Percentiles rank a stretch among this genome's conserved stretches.
phyloP scores from a whole-genome alignment of 2,888 invertebrate genomes.

The Mythimna lalbum region DNA sequence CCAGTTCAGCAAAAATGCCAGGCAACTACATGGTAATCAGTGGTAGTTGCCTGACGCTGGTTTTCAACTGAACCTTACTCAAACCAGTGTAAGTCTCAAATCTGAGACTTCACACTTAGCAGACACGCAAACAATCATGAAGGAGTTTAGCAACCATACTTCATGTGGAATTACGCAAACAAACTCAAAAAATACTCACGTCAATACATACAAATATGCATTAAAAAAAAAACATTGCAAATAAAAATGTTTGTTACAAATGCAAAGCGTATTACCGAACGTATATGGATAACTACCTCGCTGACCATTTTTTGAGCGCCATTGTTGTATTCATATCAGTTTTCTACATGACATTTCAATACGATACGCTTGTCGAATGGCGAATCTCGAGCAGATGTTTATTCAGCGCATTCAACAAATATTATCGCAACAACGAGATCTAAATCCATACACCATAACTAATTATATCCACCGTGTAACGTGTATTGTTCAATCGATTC shows the following conservation, averaged over 20 bases:
- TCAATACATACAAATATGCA: conserved; percentile 35
- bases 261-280: conserved; percentile 57
- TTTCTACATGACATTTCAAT: conserved; percentile 89
- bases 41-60: too few species aligned
- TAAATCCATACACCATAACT: conserved; percentile 90
- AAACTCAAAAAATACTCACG: conserved; percentile 25
- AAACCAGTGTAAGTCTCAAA: not conserved
- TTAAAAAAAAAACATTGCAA: conserved; percentile 36
- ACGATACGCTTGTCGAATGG: conserved; percentile 83
- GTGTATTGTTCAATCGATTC: conserved; percentile 80
- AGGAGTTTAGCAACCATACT: not conserved
- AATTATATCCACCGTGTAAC: conserved; percentile 90
- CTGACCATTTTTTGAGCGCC: conserved; percentile 86
- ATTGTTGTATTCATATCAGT: conserved; percentile 86
- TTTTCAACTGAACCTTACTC: too few species aligned
- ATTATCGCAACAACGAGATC: conserved; percentile 89
- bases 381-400: conserved; percentile 88
- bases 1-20: too few species aligned
- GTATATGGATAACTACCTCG: conserved; percentile 52
- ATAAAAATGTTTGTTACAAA: conserved; percentile 60
- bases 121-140: not conserved
- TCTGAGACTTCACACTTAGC: conserved; percentile 14
- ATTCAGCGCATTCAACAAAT: conserved; percentile 85
- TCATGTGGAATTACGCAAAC: conserved; percentile 30
- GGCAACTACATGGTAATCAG: too few species aligned